Evolutionary conservation across 2,888 invertebrate genomes (phyloP).

Genomic region (Drosophila suboccidentalis): DNA sequence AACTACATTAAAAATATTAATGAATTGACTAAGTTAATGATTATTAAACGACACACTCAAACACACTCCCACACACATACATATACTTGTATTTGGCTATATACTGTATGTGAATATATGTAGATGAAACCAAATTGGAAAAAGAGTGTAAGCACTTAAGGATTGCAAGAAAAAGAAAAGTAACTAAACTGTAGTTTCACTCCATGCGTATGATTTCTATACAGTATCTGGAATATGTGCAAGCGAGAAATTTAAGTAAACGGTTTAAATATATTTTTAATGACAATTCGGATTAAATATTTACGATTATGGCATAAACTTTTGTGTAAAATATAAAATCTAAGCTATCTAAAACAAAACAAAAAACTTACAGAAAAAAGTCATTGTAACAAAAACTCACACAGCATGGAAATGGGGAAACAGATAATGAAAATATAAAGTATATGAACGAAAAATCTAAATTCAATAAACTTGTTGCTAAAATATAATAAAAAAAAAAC

Average conservation of each 20-base stretch:
- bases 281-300: slow-evolving; percentile 64
- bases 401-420: slow-evolving; percentile 63
- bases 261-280: slow-evolving; percentile 77
- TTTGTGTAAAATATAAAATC: slow-evolving; percentile 74
- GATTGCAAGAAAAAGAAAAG: slow-evolving; percentile 14
- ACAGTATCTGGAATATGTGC: slow-evolving; percentile 61
- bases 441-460: slow-evolving; percentile 75
- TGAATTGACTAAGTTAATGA: slow-evolving; percentile 69
- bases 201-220: slow-evolving; percentile 64
- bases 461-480: slow-evolving; percentile 85
- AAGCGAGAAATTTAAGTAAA: slow-evolving; percentile 66
- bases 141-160: slow-evolving; percentile 27
- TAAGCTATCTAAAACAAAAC: slow-evolving; percentile 61
- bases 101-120: slow-evolving; percentile 43
- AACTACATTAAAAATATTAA: slow-evolving; percentile 38
- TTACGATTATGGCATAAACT: slow-evolving; percentile 78
- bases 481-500: slow-evolving; percentile 64
- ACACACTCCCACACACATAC: slow-evolving; percentile 30
- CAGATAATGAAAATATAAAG: slow-evolving; percentile 68
- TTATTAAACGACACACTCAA: slow-evolving; percentile 53
- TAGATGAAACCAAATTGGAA: slow-evolving; percentile 24
- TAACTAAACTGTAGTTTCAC: slow-evolving; percentile 56
- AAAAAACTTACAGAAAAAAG: slow-evolving; percentile 50
- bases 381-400: slow-evolving; percentile 82
- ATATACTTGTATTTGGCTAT: slow-evolving; percentile 61